Evolutionary conservation across 2,113 vertebrate genomes (phyloP), one percentile per base, ranked within the genome.

Genomic region (Myotis yumanensis): DNA sequence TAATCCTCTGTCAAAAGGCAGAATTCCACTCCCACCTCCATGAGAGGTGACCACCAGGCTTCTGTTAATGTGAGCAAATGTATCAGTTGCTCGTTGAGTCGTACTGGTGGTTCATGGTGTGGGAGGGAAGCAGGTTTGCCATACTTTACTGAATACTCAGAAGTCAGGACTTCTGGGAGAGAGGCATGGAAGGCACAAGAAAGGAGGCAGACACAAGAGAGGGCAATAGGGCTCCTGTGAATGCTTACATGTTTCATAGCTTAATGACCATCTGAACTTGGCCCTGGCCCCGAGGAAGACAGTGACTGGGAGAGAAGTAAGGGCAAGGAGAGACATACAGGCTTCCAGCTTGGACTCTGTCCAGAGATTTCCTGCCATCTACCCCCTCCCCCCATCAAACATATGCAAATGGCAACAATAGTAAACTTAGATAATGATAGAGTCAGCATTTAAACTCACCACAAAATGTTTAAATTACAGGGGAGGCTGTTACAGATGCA

Each of bases 371-470:
- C 85, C 80, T 89, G 52, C 82, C 59, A 79, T 37, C 64, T 30
- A 3, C 40, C 62, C 82, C 82, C 37, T 1, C 25, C 88, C 91
- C 85, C 68, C 83, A 82, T 90, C 77, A 95, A 96, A 93, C 81
- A 92, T 95, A 95, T 85, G 77, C 95, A 96, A 95, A 97, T 96
- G n/a, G 85, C 43, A 93, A 69, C 57, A 81, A 86, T 93, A 96
- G 95, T 95, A 94, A 95, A 94, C 89, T 72, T 82, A 91, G 93
- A 96, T 97, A 97, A 97, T 97, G 97, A 97, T 69, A 96, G 93
- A 97, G 96, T 93, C 96, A 97, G 90, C 90, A 73, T 95, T 95
- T 95, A 95, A 95, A 90, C 79, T 94, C 93, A 90, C 85, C 92
- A 97, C 0, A 86, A 88, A 96, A 96, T 89, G 92, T 66, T 91